Percentiles rank a stretch among this genome's conserved stretches.
phyloP scores from a whole-genome alignment of 2,797 vertebrate species.

The Limnodromus scolopaceus region DNA sequence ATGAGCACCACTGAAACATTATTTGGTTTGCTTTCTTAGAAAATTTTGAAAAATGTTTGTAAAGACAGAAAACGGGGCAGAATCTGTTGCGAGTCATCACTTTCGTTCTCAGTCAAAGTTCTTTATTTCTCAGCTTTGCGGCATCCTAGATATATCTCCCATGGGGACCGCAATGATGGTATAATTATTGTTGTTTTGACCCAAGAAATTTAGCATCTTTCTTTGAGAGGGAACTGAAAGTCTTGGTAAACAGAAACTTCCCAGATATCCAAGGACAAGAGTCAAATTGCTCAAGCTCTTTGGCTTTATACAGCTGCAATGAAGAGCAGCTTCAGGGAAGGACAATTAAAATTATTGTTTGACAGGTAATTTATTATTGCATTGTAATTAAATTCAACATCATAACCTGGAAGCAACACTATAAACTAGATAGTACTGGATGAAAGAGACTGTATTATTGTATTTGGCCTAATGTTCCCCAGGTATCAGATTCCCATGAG shows the following conservation, averaged over 20 bases:
- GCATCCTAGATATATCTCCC: not conserved
- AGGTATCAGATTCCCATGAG: not conserved
- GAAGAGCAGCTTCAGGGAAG: not conserved
- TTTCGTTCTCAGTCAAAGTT: conserved; percentile 37
- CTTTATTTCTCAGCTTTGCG: not conserved
- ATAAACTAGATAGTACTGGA: not conserved
- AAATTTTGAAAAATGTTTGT: not conserved
- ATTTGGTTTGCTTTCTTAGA: not conserved
- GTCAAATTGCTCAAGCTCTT: not conserved
- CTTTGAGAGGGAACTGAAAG: conserved; percentile 7
- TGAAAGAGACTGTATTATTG: not conserved
- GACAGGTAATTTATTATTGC: not conserved
- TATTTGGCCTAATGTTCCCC: not conserved
- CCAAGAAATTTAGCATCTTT: not conserved
- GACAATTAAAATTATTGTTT: not conserved
- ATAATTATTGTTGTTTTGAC: conserved; percentile 1
- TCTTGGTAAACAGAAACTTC: not conserved
- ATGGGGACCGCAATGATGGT: not conserved
- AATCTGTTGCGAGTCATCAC: not conserved
- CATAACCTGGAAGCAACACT: not conserved
- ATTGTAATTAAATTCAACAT: not conserved
- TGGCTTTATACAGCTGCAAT: not conserved
- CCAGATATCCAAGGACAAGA: not conserved
- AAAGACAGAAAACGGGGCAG: not conserved
- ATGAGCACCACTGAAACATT: not conserved